Percentiles rank a stretch among this genome's conserved stretches.
phyloP scores from a whole-genome alignment of 2,113 vertebrate species.

The Copsychus sechellarum region DNA sequence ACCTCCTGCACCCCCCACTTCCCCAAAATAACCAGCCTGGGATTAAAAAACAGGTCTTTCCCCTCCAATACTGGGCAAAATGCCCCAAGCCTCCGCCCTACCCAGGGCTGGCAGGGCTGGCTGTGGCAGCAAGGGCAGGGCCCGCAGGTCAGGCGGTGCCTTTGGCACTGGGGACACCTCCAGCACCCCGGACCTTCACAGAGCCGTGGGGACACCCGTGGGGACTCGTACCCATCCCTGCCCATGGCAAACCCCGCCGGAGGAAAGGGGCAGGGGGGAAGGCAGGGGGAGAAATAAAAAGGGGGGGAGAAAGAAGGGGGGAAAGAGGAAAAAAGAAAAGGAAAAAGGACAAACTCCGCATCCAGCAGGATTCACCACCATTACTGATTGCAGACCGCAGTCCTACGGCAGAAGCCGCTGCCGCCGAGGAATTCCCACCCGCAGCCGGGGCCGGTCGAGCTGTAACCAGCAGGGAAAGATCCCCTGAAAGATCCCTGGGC shows the following conservation, averaged over 20 bases:
- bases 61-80: background rate
- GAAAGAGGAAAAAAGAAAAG: accelerated
- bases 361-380: background rate
- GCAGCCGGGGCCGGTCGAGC: background rate
- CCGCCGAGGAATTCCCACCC: background rate
- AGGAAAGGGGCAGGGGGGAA: accelerated
- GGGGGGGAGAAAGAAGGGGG: accelerated
- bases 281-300: too few relatives aligned
- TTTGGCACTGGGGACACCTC: background rate
- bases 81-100: accelerated
- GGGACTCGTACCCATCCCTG: background rate
- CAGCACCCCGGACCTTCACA: accelerated
- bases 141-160: accelerated
- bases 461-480: too few relatives aligned
- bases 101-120: accelerated
- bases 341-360: background rate
- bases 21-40: background rate
- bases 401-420: background rate
- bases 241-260: background rate
- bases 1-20: background rate
- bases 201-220: background rate
- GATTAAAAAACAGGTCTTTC: background rate
- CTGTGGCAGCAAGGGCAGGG: background rate
- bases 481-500: too few relatives aligned
- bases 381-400: background rate